Base-by-base conservation (phyloP, 2,888 invertebrate genomes). In the Plebejus melissa region DNA sequence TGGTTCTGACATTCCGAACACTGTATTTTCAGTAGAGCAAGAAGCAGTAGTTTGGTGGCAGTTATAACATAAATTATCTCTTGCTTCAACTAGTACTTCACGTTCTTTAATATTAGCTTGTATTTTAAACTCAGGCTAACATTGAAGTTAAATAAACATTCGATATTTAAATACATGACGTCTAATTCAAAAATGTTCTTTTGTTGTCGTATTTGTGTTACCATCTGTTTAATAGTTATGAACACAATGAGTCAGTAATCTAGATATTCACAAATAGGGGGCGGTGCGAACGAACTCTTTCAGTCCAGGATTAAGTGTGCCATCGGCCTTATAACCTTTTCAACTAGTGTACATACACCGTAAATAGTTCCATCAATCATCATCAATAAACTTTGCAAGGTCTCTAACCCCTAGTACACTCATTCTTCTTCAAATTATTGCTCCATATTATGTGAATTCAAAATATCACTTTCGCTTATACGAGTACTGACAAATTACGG, bases 261-360 rank as follows among this genome's bases (percentile, higher is more conserved):
- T 88, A 90, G 87, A 89, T 90, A 85, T 84, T 87, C 82, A 83
- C 86, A 85, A 89, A 90, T 86, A 89, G 88, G 85, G 85, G 85
- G 81, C 87, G 87, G 87, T 86, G 93, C 92, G 90, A 92, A 92
- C 90, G 93, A 93, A 92, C 93, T 90, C 88, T 89, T 91, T 90
- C 89, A 91, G 91, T 86, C 87, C 85, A 88, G 88, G 84, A 86
- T 84, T 78, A 91, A 90, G 82, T 91, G 84, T 92, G 92, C 88
- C 91, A 84, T 89, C 86, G 91, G 87, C 90, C 82, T 85, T 79
- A 86, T 90, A 88, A 91, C 91, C 92, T 90, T 87, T 88, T 83
- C 83, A 82, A 90, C 87, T 88, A 84, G 77, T 81, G 78, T 79
- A 79, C 82, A 85, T 80, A 83, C 72, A 58, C n/a, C 58, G 76